Evolutionary conservation across 2,113 vertebrate species (phyloP).

Genomic region (Podarcis raffonei): DNA sequence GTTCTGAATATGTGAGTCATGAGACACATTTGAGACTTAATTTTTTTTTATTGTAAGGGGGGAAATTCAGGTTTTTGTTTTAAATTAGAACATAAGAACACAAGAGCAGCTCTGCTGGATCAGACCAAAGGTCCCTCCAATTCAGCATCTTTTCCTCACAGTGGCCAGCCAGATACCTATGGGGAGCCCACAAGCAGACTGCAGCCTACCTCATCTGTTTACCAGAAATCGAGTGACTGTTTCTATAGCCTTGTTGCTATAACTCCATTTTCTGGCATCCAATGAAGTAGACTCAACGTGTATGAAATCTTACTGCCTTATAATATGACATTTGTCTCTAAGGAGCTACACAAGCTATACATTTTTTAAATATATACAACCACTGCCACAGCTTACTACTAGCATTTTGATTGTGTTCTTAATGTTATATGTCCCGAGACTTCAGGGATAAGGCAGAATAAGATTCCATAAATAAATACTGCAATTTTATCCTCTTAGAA

Average conservation of each 20-base stretch:
- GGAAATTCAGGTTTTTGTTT: not conserved
- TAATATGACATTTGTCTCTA: not conserved
- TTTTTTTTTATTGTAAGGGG: not conserved
- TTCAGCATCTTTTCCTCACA: not conserved
- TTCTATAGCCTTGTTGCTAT: not conserved
- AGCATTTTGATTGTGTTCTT: not conserved
- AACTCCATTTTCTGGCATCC: not conserved
- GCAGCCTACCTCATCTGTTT: not conserved
- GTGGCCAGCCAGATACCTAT: not conserved
- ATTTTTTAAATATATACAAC: not conserved
- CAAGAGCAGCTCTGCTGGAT: not conserved
- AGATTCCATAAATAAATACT: not conserved
- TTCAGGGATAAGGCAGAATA: not conserved
- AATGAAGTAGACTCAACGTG: not conserved
- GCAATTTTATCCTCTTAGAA: conserved; percentile 38
- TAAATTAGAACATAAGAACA: not conserved
- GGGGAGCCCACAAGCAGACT: not conserved
- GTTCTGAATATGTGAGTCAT: not conserved
- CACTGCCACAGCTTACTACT: not conserved
- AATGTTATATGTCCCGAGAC: not conserved
- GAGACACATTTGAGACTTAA: not conserved
- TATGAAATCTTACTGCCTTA: not conserved
- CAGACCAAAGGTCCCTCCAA: not conserved
- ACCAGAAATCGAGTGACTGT: not conserved
- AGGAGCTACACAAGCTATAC: not conserved